Evolutionary conservation across 2,113 vertebrate species (phyloP), one percentile per base, ranked within the genome.

Genomic region (Catharus fuscescens): DNA sequence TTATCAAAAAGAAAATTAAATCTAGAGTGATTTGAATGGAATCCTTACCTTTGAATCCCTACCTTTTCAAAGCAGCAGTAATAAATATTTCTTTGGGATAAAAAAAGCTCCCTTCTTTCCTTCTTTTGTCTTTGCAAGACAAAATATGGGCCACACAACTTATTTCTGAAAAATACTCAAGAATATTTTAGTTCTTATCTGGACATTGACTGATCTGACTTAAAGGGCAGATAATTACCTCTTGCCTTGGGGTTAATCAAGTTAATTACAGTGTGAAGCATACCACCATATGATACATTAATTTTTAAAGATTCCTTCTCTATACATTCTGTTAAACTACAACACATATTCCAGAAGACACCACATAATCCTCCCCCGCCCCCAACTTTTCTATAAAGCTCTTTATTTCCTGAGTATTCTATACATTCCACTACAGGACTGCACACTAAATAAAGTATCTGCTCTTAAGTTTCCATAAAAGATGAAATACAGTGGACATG

Each of bases 321-420:
- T 52, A 7, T 42, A 29, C 29, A 24, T 91, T 84, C 38, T 57
- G 36, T 11, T 78, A 61, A 74, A 59, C 52, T 34, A 24, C 10
- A 59, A 14, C 6, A 14, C 25, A 29, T 69, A 60, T 31, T 88
- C 23, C 34, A 89, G 8, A 86, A 71, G 18, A 50, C 10, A 57
- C 6, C 5, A 44, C 9, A 45, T 8, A 40, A 29, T 62, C 24
- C 50, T 45, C 5, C 28, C 6, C 38, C 38, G 11, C 38, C 20
- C 18, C 3, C 0, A 48, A 38, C 25, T 3, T 5, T 8, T 6
- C 18, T 53, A 6, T 12, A 64, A 79, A 74, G 12, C 4, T 4
- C 2, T 71, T 78, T 62, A 54, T 67, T 94, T 82, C 59, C 29
- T 45, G 24, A 4, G 1, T 61, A n/a, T 61, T 57, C 42, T 34